Conservation (phyloP, 2,113 vertebrate genomes). For the Pygoscelis adeliae region DNA sequence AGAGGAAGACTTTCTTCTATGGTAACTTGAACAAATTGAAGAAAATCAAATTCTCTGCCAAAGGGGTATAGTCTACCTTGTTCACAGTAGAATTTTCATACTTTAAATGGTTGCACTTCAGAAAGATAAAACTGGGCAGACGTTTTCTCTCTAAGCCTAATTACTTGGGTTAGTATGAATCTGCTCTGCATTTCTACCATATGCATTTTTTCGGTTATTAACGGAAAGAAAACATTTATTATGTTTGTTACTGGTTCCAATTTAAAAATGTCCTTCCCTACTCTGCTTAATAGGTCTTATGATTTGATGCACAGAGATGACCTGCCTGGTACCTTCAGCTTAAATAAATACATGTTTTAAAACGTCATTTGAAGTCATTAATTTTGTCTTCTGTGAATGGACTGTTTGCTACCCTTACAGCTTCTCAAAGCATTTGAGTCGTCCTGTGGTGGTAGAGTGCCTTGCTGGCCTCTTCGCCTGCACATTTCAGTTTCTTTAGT, state of each 20-base stretch:
- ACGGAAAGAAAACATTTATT: neutral
- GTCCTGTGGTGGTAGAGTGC: neutral
- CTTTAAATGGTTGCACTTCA: neutral
- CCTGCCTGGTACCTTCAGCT: neutral
- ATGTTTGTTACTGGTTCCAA: neutral
- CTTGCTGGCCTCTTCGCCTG: neutral
- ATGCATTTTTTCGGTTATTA: neutral
- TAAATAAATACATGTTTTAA: neutral
- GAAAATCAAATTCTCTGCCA: neutral
- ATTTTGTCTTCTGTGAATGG: neutral
- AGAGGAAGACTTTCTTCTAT: neutral
- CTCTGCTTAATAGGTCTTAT: slow-evolving; percentile 21
- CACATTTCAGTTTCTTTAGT: neutral
- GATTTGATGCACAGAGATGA: neutral
- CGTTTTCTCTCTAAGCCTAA: neutral
- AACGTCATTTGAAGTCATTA: neutral
- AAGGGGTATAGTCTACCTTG: neutral
- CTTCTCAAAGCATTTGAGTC: neutral
- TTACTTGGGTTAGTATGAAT: neutral
- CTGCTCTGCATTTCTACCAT: neutral
- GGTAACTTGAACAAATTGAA: neutral
- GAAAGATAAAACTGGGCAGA: neutral
- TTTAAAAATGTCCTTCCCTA: slow-evolving; percentile 37
- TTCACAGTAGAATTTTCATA: neutral
- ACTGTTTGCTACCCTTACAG: neutral